A percentile compares a stretch with the other conserved stretches of the same genome.
phyloP scores from a whole-genome alignment of 2,888 invertebrate species.

The Omphaloscelis lunosa region DNA sequence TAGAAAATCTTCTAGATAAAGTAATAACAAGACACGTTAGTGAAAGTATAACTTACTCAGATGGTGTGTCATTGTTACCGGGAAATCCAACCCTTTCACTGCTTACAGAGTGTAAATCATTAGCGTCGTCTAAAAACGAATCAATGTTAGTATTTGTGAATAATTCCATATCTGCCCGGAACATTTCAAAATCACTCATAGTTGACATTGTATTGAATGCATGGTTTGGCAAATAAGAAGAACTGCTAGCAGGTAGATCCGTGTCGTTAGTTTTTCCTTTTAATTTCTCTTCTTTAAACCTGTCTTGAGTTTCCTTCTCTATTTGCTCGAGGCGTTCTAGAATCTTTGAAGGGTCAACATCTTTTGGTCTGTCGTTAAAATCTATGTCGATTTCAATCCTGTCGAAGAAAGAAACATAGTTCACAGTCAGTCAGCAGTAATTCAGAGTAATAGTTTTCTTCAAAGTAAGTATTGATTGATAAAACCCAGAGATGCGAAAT shows the following conservation, averaged over 20 bases:
- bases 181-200: conserved; percentile 71
- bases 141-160: conserved; percentile 39
- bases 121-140: conserved; percentile 39
- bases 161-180: conserved; percentile 56
- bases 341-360: conserved; percentile 78
- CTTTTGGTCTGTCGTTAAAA: conserved; percentile 77
- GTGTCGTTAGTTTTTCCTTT: conserved; percentile 28
- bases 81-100: conserved; percentile 55
- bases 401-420: conserved; percentile 52
- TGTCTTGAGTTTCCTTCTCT: conserved; percentile 83
- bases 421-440: too few species aligned
- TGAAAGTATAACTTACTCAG: conserved; percentile 63
- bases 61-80: conserved; percentile 57
- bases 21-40: conserved; percentile 31
- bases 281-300: conserved; percentile 73
- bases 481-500: too few species aligned
- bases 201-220: conserved; percentile 56
- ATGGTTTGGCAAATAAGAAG: conserved; percentile 45
- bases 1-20: conserved; percentile 41
- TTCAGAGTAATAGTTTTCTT: too few species aligned
- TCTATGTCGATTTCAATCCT: conserved; percentile 86
- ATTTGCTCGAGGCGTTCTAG: conserved; percentile 86
- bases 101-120: conserved; percentile 52
- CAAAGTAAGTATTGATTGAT: too few species aligned
- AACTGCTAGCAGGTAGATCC: conserved; percentile 22